phyloP scores from a whole-genome alignment of 2,113 vertebrate species.

The Onychorhynchus coronatus region DNA sequence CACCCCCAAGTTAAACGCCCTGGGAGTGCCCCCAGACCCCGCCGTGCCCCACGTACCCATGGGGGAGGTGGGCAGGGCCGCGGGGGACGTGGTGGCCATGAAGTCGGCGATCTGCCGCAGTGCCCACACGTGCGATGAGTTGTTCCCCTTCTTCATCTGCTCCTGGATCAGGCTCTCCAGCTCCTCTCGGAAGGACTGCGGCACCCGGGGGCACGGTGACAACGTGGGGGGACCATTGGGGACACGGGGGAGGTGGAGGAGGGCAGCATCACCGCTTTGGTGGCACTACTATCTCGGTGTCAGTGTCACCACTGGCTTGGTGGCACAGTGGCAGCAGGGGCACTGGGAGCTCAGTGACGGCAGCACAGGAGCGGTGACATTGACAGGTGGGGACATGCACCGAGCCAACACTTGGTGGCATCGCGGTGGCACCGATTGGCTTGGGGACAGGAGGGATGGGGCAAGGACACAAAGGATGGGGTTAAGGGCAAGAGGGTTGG shows the following conservation, averaged over 20 bases:
- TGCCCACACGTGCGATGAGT: conserved; percentile 93
- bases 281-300: too few species aligned
- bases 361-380: not conserved
- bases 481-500: not conserved
- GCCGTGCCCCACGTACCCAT: conserved; percentile 73
- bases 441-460: not conserved
- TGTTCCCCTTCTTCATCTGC: conserved; percentile 97
- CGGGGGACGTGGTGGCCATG: conserved; percentile 89
- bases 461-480: not conserved
- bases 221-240: fast-evolving
- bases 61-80: conserved; percentile 84
- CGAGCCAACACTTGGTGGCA: not conserved
- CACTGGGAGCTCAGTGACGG: not conserved
- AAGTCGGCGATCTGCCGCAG: conserved; percentile 95
- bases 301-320: too few species aligned
- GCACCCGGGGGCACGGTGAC: not conserved
- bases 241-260: fast-evolving
- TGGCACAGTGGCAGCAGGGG: not conserved
- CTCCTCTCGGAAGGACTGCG: conserved; percentile 94
- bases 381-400: not conserved
- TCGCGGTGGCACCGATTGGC: not conserved
- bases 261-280: not conserved
- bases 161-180: conserved; percentile 97
- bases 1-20: too few species aligned
- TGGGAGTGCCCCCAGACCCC: fast-evolving